Evolutionary conservation across 1,140 invertebrate species (phyloP).

Genomic region (Hormaphis cornu): DNA sequence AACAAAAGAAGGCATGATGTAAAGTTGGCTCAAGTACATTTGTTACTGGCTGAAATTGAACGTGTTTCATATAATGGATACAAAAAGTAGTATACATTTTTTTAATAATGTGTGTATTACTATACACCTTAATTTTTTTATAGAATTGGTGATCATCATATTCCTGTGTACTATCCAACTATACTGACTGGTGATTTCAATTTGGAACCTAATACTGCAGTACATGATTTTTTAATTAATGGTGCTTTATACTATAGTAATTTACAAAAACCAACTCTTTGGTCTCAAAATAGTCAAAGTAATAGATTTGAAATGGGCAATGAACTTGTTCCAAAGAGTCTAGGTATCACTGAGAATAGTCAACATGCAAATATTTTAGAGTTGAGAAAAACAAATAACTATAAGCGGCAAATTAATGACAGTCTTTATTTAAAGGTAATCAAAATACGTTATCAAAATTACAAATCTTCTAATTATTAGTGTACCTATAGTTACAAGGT

Average conservation of each 20-base stretch:
- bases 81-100: neutral
- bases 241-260: slow-evolving; percentile 52
- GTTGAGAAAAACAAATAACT: slow-evolving; percentile 36
- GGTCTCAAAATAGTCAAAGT: slow-evolving; percentile 38
- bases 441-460: neutral
- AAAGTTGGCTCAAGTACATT: slow-evolving; percentile 70
- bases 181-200: slow-evolving; percentile 88
- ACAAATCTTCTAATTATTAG: too few relatives aligned
- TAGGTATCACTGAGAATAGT: slow-evolving; percentile 57
- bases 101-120: neutral
- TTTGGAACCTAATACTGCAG: slow-evolving; percentile 56
- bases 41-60: slow-evolving; percentile 74
- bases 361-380: slow-evolving; percentile 51
- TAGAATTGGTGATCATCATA: slow-evolving; percentile 35
- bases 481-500: too few relatives aligned
- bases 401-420: slow-evolving; percentile 11
- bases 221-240: slow-evolving; percentile 62
- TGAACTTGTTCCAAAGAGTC: slow-evolving; percentile 46
- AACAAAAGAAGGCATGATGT: slow-evolving; percentile 82
- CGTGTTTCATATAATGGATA: slow-evolving; percentile 52
- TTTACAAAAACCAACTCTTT: slow-evolving; percentile 39
- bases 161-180: slow-evolving; percentile 56
- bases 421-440: slow-evolving; percentile 16
- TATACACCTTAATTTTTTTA: neutral
- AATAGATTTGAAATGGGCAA: slow-evolving; percentile 17